Evolutionary conservation across 2,888 invertebrate species (phyloP), one percentile per base, ranked within the genome.

Genomic region (Nasonia oneida): DNA sequence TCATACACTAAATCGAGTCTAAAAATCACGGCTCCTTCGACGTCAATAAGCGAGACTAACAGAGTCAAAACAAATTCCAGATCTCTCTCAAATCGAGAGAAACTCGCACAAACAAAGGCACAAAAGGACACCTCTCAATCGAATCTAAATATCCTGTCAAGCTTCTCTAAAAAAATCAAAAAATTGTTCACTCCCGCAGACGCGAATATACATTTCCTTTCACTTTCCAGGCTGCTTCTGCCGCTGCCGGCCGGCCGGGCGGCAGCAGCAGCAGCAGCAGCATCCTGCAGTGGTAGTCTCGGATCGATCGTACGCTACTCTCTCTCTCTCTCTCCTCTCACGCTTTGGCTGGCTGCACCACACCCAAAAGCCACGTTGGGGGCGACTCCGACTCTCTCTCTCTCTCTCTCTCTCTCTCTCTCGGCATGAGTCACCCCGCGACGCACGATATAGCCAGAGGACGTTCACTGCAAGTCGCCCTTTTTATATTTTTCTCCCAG

Each of bases 251-350:
- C 15, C 37, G 47, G 75, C 53, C 29, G 29, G 39, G 77, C 67
- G 42, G 64, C 50, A 14, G 75, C 74, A 47, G 74, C 74, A 50
- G 42, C 47, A 53, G 75, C 37, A 33, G 61, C 78, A 67, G 61
- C 64, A 42, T 78, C 78, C 42, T 18, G 78, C 39, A n/a, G 76
- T 23, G 39, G 47, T 29, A 42, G 42, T 42, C 23, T 23, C 8
- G 79, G 74, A 80, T 80, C 84, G 84, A 80, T 84, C 80, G 75
- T 14, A n/a, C 33, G n/a, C n/a, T 33, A 33, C 70, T 70, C 15
- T 15, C 15, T 8, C 70, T 75, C 50, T 75, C 75, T 75, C 75
- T 76, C 57, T 76, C 53, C n/a, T 61, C 79, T 79, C 47, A 50
- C 29, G 42, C 67, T 47, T 14, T 57, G 57, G 53, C 76, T 37